Evolutionary conservation across 2,113 vertebrate genomes (phyloP).

Genomic region (Pseudonaja textilis): DNA sequence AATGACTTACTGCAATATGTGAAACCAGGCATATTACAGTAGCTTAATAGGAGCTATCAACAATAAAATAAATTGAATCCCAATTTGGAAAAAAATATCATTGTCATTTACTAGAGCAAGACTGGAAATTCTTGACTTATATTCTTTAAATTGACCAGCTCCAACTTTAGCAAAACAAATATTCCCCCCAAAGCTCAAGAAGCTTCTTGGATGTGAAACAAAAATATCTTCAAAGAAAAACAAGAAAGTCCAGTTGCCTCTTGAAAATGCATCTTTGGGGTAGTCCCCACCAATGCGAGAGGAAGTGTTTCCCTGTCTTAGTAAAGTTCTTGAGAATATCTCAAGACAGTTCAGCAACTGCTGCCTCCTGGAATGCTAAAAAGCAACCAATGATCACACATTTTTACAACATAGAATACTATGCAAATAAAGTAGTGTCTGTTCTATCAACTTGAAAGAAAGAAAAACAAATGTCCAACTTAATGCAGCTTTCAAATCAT

Average conservation of each 20-base stretch:
- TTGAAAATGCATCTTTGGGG: not conserved
- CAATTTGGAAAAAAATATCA: not conserved
- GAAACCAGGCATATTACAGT: not conserved
- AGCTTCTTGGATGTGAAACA: not conserved
- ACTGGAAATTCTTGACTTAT: not conserved
- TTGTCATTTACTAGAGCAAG: not conserved
- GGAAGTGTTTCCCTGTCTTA: not conserved
- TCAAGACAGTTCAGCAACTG: not conserved
- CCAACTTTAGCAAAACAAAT: not conserved
- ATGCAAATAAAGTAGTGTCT: not conserved
- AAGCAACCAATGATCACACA: not conserved
- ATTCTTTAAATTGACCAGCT: not conserved
- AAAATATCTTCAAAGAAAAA: not conserved
- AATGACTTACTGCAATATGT: not conserved
- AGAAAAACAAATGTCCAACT: not conserved
- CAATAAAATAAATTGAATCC: not conserved
- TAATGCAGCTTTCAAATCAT: not conserved
- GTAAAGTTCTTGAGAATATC: not conserved
- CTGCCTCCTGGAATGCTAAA: not conserved
- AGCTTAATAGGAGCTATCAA: not conserved
- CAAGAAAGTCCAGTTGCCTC: not conserved
- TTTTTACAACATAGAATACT: not conserved
- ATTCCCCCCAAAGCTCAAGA: not conserved
- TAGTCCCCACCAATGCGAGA: not conserved
- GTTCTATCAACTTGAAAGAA: not conserved